Percentiles rank a stretch among this genome's conserved stretches.
phyloP scores from a whole-genome alignment of 2,797 vertebrate species.

The Phylloscopus collybita region DNA sequence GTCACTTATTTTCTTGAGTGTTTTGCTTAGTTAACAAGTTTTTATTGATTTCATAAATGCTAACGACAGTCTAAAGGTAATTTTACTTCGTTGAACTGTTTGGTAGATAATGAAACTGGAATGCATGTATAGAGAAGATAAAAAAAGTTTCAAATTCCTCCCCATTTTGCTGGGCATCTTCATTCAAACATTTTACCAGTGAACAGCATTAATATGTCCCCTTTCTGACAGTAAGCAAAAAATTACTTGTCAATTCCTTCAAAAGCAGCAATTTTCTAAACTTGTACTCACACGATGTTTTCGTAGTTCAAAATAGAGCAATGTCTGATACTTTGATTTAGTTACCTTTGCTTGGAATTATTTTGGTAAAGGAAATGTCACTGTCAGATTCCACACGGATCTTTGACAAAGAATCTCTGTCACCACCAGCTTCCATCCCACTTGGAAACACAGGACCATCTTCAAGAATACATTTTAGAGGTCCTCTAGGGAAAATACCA shows the following conservation, averaged over 20 bases:
- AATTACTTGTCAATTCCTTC: neutral
- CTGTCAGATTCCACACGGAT: neutral
- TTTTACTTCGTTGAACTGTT: neutral
- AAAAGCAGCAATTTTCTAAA: neutral
- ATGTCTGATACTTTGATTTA: neutral
- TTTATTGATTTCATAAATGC: neutral
- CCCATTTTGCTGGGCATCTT: neutral
- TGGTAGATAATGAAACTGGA: neutral
- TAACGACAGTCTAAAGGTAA: neutral
- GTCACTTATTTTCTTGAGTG: neutral
- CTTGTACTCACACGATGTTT: neutral
- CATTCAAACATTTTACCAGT: neutral
- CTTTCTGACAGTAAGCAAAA: neutral
- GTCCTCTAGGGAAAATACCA: conserved; percentile 41
- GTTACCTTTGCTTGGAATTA: conserved; percentile 47
- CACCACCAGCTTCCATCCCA: conserved; percentile 10
- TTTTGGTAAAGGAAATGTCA: neutral
- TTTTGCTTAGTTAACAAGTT: neutral
- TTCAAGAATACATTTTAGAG: conserved; percentile 18
- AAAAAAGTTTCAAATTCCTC: neutral
- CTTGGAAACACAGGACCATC: neutral
- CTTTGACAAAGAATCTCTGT: neutral
- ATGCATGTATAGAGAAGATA: neutral
- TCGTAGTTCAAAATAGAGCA: neutral
- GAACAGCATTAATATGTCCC: neutral